phyloP scores from a whole-genome alignment of 2,888 invertebrate genomes.

The Nineta flava region DNA sequence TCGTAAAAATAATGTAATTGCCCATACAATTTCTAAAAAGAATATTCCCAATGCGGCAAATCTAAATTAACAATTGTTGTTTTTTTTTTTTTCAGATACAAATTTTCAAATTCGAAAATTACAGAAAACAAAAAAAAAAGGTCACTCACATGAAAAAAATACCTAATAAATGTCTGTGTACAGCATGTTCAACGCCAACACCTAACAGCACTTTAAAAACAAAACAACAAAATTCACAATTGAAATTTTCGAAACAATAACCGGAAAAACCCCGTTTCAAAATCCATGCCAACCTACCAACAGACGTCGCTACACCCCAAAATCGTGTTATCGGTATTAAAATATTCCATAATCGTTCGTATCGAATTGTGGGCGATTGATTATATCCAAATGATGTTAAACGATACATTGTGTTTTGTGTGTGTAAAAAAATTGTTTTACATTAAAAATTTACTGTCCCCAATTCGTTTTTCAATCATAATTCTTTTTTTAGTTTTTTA shows the following conservation, averaged over 20 bases:
- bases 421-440: too few species aligned
- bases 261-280: not conserved
- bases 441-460: too few species aligned
- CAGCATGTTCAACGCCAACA: not conserved
- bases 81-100: too few species aligned
- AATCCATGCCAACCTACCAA: not conserved
- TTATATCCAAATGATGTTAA: not conserved
- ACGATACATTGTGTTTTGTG: not conserved
- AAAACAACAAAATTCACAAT: not conserved
- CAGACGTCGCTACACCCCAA: not conserved
- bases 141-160: not conserved
- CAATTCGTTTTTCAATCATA: too few species aligned
- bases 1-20: not conserved
- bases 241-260: too few species aligned
- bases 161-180: not conserved
- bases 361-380: not conserved
- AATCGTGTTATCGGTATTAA: not conserved
- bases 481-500: too few species aligned
- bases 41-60: not conserved
- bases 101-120: not conserved
- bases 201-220: not conserved
- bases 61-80: not conserved
- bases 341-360: not conserved
- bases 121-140: not conserved
- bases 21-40: not conserved